A percentile compares a stretch with the other conserved stretches of the same genome.
Conservation (phyloP, 2,113 vertebrate species). For the Phainopepla nitens region DNA sequence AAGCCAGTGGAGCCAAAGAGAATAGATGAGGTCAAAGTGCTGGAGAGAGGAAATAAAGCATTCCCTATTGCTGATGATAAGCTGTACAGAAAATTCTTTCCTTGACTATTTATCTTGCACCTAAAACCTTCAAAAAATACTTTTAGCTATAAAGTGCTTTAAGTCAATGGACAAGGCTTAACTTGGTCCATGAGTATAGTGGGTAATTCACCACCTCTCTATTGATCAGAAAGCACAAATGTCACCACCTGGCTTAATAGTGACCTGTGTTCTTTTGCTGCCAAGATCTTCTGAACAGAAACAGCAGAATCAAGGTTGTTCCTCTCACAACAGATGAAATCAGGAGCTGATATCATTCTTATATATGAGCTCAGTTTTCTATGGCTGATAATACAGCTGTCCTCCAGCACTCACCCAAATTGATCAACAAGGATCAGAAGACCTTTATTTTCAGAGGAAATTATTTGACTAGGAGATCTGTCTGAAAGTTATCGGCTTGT, state of each 20-base stretch:
- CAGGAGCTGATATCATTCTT: background rate
- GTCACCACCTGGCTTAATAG: background rate
- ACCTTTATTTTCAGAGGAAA: background rate
- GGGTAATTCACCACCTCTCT: background rate
- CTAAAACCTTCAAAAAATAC: background rate
- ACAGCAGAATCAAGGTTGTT: background rate
- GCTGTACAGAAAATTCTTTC: background rate
- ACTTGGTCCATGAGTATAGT: background rate
- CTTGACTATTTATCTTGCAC: background rate
- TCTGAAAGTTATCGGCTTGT: background rate
- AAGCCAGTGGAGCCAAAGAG: background rate
- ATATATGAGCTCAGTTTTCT: background rate
- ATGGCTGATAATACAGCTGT: background rate
- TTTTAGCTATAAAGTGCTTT: background rate
- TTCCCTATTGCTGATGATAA: background rate
- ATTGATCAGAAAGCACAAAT: background rate
- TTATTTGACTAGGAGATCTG: background rate
- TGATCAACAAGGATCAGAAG: background rate
- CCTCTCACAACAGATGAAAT: background rate
- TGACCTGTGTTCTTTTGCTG: background rate
- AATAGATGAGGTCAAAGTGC: background rate
- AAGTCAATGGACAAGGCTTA: background rate
- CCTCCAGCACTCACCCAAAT: background rate
- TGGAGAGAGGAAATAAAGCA: background rate
- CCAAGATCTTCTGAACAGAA: background rate